A percentile compares a stretch with the other conserved stretches of the same genome.
These are phyloP conservation scores for Oryzias dopingdopingensis DNA, from an alignment of 2,797 vertebrate genomes.

Conservation along the genomic window DNA sequence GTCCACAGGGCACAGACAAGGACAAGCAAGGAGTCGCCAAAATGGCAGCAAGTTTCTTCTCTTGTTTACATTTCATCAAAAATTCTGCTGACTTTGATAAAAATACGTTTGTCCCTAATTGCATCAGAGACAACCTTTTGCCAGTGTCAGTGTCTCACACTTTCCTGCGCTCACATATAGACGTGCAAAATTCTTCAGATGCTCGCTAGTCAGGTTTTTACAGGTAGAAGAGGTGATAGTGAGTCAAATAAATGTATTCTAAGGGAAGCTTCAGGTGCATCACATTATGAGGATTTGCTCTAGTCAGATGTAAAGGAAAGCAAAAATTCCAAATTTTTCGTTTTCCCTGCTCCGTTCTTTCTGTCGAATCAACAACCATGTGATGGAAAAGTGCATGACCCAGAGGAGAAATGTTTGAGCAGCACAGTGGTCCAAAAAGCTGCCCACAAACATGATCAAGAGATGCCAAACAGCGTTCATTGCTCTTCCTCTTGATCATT, in stretches of 20 bases:
- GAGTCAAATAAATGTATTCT: conserved; percentile 57
- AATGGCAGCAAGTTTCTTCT: conserved; percentile 41
- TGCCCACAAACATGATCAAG: conserved; percentile 72
- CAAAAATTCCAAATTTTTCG: background rate
- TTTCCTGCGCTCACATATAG: conserved; percentile 55
- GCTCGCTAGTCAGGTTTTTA: conserved; percentile 62
- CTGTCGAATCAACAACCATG: too few relatives aligned
- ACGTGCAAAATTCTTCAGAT: conserved; percentile 68
- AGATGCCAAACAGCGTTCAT: conserved; percentile 1
- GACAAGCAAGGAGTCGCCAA: conserved; percentile 67
- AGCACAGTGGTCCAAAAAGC: conserved; percentile 71
- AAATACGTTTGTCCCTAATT: conserved; percentile 44
- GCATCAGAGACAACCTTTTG: conserved; percentile 47
- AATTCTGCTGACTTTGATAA: conserved; percentile 63
- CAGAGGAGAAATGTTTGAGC: conserved; percentile 43
- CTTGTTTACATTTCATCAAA: conserved; percentile 47
- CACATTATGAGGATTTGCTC: conserved; percentile 22
- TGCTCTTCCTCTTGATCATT: too few relatives aligned
- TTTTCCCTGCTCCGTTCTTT: background rate
- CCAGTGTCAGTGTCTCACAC: conserved; percentile 65
- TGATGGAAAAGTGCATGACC: conserved; percentile 3
- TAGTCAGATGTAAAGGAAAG: conserved; percentile 2
- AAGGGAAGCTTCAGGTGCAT: conserved; percentile 42
- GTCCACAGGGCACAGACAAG: conserved; percentile 76
- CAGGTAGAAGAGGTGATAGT: conserved; percentile 60